A percentile compares a stretch with the other conserved stretches of the same genome.
phyloP scores from a whole-genome alignment of 2,797 vertebrate genomes.

The Typhlichthys subterraneus region DNA sequence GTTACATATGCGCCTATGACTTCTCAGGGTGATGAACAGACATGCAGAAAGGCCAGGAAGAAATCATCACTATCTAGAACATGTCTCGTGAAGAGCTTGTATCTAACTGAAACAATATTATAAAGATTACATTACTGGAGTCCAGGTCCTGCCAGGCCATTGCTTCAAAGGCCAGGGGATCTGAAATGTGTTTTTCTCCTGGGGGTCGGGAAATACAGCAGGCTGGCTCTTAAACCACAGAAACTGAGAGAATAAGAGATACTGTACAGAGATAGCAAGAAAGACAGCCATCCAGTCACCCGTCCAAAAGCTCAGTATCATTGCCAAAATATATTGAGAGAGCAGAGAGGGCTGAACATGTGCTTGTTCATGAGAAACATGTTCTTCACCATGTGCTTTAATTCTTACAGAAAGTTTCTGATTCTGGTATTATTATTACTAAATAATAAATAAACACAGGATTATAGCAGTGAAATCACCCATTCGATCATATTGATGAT shows the following conservation, averaged over 20 bases:
- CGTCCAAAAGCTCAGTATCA: constrained; percentile 15
- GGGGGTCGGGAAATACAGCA: constrained; percentile 11
- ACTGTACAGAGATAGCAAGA: constrained; percentile 2
- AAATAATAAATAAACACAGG: too few relatives aligned
- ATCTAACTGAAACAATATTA: constrained; percentile 64
- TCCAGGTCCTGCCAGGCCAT: constrained; percentile 49
- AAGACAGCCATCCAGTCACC: constrained; percentile 27
- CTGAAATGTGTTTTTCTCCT: constrained; percentile 34
- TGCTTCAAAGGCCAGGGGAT: constrained; percentile 43
- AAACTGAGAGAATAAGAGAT: constrained; percentile 5
- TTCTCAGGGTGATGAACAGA: constrained; percentile 15
- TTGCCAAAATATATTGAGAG: too few relatives aligned
- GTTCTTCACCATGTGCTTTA: too few relatives aligned
- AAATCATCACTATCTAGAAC: constrained; percentile 54
- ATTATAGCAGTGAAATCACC: too few relatives aligned
- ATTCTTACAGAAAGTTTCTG: too few relatives aligned
- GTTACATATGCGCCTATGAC: too few relatives aligned
- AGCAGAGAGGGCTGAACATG: too few relatives aligned
- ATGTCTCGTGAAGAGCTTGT: constrained; percentile 49
- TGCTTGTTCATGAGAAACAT: too few relatives aligned
- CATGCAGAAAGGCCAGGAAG: constrained; percentile 40
- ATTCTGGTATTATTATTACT: too few relatives aligned
- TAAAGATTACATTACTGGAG: constrained; percentile 55
- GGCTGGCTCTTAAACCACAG: constrained; percentile 32
- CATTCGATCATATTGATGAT: too few relatives aligned